A percentile compares a stretch with the other conserved stretches of the same genome.
Conservation (phyloP, 2,797 vertebrate species). For the Kryptopterus vitreolus region DNA sequence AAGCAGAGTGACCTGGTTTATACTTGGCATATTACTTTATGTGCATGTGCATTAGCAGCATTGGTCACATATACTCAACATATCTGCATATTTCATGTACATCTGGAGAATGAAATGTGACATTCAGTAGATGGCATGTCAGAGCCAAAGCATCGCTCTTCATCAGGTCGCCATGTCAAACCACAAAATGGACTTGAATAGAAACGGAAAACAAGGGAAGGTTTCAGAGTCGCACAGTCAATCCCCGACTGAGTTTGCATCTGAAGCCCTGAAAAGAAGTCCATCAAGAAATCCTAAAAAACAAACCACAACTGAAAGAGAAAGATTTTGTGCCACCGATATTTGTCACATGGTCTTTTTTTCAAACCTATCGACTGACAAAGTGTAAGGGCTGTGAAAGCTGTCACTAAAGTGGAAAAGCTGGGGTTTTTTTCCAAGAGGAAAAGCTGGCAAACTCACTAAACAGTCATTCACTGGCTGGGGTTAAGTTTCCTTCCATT, state of each 20-base stretch:
- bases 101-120: neutral
- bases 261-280: neutral
- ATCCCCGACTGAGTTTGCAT: neutral
- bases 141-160: neutral
- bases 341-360: neutral
- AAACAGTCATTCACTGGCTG: neutral
- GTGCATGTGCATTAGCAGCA: neutral
- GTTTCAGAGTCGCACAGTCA: neutral
- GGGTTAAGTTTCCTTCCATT: neutral
- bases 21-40: neutral
- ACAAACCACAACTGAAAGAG: neutral
- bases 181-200: neutral
- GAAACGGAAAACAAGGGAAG: neutral
- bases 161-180: neutral
- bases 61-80: neutral
- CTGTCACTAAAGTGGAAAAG: neutral
- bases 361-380: neutral
- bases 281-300: neutral
- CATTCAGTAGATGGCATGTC: neutral
- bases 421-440: neutral
- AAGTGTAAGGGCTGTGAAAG: neutral
- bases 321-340: neutral
- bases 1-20: neutral
- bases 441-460: neutral
- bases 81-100: neutral